Evolutionary conservation across 2,888 invertebrate genomes (phyloP), one percentile per base, ranked within the genome.

Genomic region (Epistrophe grossulariae): DNA sequence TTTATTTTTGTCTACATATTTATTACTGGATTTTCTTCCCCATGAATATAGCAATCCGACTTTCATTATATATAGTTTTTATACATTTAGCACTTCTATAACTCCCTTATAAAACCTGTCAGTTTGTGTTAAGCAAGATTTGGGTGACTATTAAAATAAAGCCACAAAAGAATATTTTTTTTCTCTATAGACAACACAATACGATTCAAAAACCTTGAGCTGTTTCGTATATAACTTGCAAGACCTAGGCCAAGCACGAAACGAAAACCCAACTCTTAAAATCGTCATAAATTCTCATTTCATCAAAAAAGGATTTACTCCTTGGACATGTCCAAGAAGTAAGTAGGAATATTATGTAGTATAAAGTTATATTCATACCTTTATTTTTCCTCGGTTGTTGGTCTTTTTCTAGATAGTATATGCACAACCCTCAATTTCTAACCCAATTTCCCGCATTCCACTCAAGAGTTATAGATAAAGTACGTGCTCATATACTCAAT

Each of bases 181-280:
- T 13, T 13, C 40, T 40, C 10, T 40, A 24, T n/a, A 64, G 5
- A 9, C 8, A n/a, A n/a, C 7, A 64, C 10, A 17, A 68, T 5
- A 31, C 10, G 2, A 35, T 13, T 48, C 28, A 66, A 31, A 48
- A 48, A 48, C 48, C 31, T 66, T 66, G 66, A 66, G 48, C 17
- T 66, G n/a, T 31, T 7, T 17, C 31, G 0, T 28, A 19, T 28
- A 19, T 17, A 13, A 7, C 19, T 50, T 50, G 6, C 17, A 66
- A 57, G 28, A 72, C 78, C 78, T 77, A 78, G 24, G 66, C 72
- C 72, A 73, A 73, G 57, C 59, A 66, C 45, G n/a, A 59, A 17
- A n/a, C 52, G n/a, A 59, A 17, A 11, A 45, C 28, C 24, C n/a
- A 43, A 13, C 31, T 19, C 59, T 59, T 28, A 35, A 64, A 28